phyloP scores from a whole-genome alignment of 2,888 invertebrate species.

The Lucinisca nassula region DNA sequence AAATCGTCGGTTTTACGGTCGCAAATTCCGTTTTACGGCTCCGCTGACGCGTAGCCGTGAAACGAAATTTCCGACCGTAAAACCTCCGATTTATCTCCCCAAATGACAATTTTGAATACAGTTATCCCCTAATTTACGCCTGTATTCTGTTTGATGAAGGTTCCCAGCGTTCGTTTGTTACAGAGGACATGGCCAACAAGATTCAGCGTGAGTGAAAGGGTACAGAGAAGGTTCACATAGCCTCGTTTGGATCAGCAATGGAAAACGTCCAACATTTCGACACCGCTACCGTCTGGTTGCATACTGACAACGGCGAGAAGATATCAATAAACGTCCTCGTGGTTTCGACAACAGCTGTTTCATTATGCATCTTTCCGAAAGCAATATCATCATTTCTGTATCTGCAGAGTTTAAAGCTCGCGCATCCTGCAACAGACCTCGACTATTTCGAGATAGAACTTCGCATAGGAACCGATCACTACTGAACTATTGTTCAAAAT shows the following conservation, averaged over 20 bases:
- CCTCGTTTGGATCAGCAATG: constrained; percentile 41
- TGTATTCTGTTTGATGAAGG: constrained; percentile 45
- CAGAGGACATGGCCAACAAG: constrained; percentile 40
- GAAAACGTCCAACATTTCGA: constrained; percentile 9
- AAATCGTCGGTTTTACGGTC: too few species aligned
- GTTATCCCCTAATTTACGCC: too few species aligned
- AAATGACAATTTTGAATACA: too few species aligned
- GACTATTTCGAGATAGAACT: constrained; percentile 25
- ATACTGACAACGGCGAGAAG: constrained; percentile 17
- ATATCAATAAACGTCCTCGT: constrained; percentile 58
- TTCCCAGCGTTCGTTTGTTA: constrained; percentile 46
- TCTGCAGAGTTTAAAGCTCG: constrained; percentile 31
- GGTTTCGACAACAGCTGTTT: constrained; percentile 55
- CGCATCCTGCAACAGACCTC: constrained; percentile 39
- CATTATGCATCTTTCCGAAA: constrained; percentile 12
- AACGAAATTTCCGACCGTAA: too few species aligned
- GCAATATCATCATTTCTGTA: not conserved
- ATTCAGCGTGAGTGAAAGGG: constrained; percentile 25
- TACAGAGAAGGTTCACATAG: constrained; percentile 33
- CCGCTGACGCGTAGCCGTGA: too few species aligned
- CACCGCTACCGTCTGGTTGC: constrained; percentile 21
- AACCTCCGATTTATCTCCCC: too few species aligned
- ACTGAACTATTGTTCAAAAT: constrained; percentile 58
- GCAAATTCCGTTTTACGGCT: too few species aligned
- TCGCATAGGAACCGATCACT: constrained; percentile 36